These are phyloP conservation scores for Aplysina aerophoba DNA, from an alignment of 37 sponge, comb jelly and placozoan species.

Conservation along the genomic window DNA sequence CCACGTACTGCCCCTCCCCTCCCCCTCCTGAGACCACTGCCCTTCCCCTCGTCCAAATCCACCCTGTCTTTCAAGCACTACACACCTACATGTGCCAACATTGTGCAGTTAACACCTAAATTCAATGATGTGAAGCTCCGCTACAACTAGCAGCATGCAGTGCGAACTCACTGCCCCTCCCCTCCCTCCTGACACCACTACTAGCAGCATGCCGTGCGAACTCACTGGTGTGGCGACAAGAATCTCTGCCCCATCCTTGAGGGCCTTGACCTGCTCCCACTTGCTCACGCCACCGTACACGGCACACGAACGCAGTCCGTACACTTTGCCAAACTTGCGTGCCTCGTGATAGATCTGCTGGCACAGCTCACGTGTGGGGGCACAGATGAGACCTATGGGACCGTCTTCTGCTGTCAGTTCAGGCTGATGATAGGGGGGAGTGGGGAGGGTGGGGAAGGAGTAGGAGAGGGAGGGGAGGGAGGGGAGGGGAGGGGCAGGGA, in stretches of 20 bases:
- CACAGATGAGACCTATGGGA: conserved; percentile 92
- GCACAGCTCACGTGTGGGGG: conserved; percentile 98
- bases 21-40: no score
- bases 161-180: no score
- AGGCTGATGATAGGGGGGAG: conserved; percentile 41
- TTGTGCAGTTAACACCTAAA: no score
- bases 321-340: conserved; percentile 87
- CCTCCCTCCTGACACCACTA: no score
- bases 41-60: no score
- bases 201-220: conserved; percentile 16
- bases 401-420: conserved; percentile 94
- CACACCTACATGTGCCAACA: no score
- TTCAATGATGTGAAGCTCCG: no score
- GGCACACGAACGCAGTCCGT: conserved; percentile 74
- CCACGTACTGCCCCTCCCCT: no score
- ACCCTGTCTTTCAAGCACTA: no score
- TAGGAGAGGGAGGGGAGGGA: not conserved
- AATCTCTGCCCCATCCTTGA: conserved; percentile 93
- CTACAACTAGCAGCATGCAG: no score
- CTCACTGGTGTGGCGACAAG: conserved; percentile 95
- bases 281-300: conserved; percentile 94
- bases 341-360: conserved; percentile 97
- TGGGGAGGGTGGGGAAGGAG: not conserved
- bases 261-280: conserved; percentile 92
- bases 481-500: not conserved